Percentiles rank a stretch among this genome's conserved stretches.
These are phyloP conservation scores for Poicephalus gulielmi DNA, from an alignment of 2,113 vertebrate species.

Conservation along the genomic window DNA sequence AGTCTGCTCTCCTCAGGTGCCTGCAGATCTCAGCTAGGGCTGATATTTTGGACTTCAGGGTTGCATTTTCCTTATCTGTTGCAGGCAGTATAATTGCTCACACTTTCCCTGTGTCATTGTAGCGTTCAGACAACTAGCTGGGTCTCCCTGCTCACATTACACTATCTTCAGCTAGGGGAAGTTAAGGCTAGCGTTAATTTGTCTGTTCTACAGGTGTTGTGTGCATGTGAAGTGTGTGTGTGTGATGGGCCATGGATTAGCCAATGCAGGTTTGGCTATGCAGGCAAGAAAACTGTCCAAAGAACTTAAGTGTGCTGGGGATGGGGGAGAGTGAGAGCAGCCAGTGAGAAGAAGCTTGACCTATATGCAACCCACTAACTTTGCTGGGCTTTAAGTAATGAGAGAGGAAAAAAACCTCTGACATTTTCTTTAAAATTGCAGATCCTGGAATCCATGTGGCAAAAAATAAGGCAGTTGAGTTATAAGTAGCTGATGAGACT, in stretches of 20 bases:
- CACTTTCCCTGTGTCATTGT: background rate
- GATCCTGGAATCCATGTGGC: background rate
- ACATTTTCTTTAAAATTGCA: background rate
- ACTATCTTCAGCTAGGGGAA: background rate
- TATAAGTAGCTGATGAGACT: background rate
- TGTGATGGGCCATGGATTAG: background rate
- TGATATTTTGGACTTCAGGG: background rate
- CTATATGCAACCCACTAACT: background rate
- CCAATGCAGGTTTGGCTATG: background rate
- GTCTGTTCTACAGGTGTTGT: background rate
- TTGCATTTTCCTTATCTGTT: background rate
- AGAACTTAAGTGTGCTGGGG: background rate
- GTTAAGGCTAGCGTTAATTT: background rate
- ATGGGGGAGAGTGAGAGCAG: background rate
- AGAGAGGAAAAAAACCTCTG: background rate
- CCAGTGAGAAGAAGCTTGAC: background rate
- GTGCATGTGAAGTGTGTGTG: background rate
- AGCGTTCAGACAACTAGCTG: background rate
- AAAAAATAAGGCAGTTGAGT: background rate
- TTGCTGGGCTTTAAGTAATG: background rate
- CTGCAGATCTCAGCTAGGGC: background rate
- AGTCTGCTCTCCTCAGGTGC: background rate
- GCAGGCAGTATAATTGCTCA: background rate
- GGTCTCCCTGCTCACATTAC: background rate
- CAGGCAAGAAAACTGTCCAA: background rate